Evolutionary conservation across 2,888 invertebrate genomes (phyloP).

Genomic region (Sinelater perroti): DNA sequence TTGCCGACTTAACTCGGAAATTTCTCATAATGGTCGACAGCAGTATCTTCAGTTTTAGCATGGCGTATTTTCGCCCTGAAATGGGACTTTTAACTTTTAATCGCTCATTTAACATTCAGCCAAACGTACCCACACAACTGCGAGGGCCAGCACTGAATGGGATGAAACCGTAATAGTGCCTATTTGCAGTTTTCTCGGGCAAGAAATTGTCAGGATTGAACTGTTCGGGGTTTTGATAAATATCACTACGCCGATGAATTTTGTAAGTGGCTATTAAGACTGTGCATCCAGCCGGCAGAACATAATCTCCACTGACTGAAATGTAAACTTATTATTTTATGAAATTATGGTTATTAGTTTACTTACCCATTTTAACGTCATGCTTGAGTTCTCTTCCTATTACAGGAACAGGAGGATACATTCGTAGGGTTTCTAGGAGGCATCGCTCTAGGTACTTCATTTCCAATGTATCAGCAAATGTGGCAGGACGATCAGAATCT

Average conservation of each 20-base stretch:
- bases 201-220: constrained; percentile 84
- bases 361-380: constrained; percentile 73
- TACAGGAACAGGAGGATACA: constrained; percentile 83
- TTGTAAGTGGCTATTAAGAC: constrained; percentile 73
- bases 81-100: too few relatives aligned
- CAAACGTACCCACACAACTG: constrained; percentile 75
- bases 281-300: constrained; percentile 75
- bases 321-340: constrained; percentile 12
- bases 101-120: not conserved
- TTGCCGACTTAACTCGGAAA: constrained; percentile 71
- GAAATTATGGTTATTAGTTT: not conserved
- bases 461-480: constrained; percentile 79
- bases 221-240: constrained; percentile 74
- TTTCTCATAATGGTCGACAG: constrained; percentile 76
- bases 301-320: constrained; percentile 69
- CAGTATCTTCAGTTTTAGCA: constrained; percentile 78
- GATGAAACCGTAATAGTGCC: constrained; percentile 82
- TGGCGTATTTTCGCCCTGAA: constrained; percentile 78
- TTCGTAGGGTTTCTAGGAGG: constrained; percentile 77
- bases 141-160: constrained; percentile 85
- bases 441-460: constrained; percentile 86
- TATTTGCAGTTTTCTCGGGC: constrained; percentile 76
- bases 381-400: constrained; percentile 77
- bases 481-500: constrained; percentile 77
- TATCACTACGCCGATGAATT: constrained; percentile 72